Percentiles rank a stretch among this genome's conserved stretches.
Evolutionary conservation across 2,888 invertebrate species (phyloP).

Genomic region (Synanthedon vespiformis): DNA sequence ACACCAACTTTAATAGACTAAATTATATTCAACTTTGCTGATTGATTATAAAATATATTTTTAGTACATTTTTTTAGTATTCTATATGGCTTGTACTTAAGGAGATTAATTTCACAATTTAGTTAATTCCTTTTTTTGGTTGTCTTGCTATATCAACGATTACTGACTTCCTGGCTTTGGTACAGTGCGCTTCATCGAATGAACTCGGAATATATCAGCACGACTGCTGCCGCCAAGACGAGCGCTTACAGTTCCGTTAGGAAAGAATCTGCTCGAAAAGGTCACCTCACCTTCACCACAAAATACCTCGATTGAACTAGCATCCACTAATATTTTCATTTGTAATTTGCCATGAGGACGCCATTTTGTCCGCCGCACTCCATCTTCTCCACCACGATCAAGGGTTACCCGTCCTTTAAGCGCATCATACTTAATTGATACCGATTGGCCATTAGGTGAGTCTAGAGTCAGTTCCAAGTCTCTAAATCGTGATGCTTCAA

Average conservation of each 20-base stretch:
- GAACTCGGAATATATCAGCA: slow-evolving; percentile 15
- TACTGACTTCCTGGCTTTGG: neutral
- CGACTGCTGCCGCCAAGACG: slow-evolving; percentile 13
- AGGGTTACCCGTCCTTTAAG: slow-evolving; percentile 24
- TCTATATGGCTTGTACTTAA: too few relatives aligned
- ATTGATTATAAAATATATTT: too few relatives aligned
- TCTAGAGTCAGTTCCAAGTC: slow-evolving; percentile 30
- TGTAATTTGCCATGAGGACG: slow-evolving; percentile 19
- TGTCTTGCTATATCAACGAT: too few relatives aligned
- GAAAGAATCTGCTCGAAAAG: slow-evolving; percentile 43
- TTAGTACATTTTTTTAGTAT: too few relatives aligned
- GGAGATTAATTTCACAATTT: too few relatives aligned
- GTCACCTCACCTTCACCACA: slow-evolving; percentile 39
- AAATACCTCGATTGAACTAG: slow-evolving; percentile 44
- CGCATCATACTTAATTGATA: slow-evolving; percentile 28
- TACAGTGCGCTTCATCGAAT: slow-evolving; percentile 23
- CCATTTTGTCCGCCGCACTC: slow-evolving; percentile 36
- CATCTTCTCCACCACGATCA: slow-evolving; percentile 41
- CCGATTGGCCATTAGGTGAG: slow-evolving; percentile 14
- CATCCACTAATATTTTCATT: slow-evolving; percentile 33
- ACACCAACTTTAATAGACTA: too few relatives aligned
- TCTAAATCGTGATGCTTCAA: slow-evolving; percentile 14
- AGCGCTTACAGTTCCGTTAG: slow-evolving; percentile 16
- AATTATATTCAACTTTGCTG: too few relatives aligned
- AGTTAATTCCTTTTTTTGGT: too few relatives aligned